Base-by-base conservation (phyloP, 2,113 vertebrate genomes). In the Cyanoramphus novaezelandiae region DNA sequence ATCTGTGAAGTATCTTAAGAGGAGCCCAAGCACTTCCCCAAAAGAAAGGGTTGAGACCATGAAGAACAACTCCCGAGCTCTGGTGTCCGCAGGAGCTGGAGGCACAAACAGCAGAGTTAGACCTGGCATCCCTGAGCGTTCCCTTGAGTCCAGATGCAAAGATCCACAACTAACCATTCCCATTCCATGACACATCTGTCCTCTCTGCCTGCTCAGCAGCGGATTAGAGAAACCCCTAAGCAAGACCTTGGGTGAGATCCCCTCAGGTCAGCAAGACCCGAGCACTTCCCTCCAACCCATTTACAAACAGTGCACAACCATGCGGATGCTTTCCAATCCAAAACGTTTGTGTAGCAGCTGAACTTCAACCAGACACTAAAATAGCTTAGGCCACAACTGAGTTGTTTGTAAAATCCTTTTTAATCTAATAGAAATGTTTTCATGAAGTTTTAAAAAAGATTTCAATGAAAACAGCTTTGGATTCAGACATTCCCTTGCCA, bases 351-450 rank as follows among this genome's bases (percentile, higher is more conserved):
- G 76, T 67, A 92, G 82, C 59, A 67, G 85, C 93, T 96, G 64
- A 93, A 90, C 87, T 95, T 90, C 35, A 68, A 95, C 39, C 89
- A 74, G 93, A 96, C 96, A 96, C 76, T 92, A 85, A 95, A 90
- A 96, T 44, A 96, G 82, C 90, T 96, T 97, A 96, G 95, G 95
- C 96, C 96, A 96, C 96, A 97, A 53, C 43, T 3, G 62, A 96
- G 83, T 96, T 96, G 95, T 96, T 95, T 96, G 96, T 90, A 97
- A 97, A 97, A 97, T 96, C 96, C 92, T 93, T 90, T 97, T 96
- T 97, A 96, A 96, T 96, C 95, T 97, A 96, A 94, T 96, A 96
- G 95, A 97, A 97, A 96, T 97, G 96, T 96, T 96, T 95, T 97
- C 93, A 96, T 97, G 93, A 97, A 90, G 91, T 96, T 97, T 97